These are phyloP conservation scores for Myotis lucifugus DNA, from an alignment of 2,113 vertebrate genomes.

Conservation along the genomic window DNA sequence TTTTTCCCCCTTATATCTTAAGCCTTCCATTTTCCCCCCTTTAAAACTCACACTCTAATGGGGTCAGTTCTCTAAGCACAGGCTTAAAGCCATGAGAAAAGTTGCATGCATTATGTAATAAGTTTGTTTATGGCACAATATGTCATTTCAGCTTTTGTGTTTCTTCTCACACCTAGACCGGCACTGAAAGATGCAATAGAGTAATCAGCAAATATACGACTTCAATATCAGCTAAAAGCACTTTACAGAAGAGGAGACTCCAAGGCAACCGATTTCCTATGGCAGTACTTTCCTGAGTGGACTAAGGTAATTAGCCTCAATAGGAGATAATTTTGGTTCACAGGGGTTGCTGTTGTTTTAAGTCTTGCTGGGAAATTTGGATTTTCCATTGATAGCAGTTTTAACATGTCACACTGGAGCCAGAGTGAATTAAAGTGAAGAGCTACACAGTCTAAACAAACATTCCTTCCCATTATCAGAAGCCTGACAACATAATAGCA, in stretches of 20 bases:
- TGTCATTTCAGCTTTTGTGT: slow-evolving; percentile 53
- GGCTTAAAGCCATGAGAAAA: background rate
- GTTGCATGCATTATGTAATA: slow-evolving; percentile 14
- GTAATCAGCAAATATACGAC: slow-evolving; percentile 66
- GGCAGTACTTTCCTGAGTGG: slow-evolving; percentile 87
- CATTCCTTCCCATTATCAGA: slow-evolving; percentile 90
- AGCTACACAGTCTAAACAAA: slow-evolving; percentile 96
- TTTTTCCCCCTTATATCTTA: slow-evolving; percentile 66
- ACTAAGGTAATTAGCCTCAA: slow-evolving; percentile 91
- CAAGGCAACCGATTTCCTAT: slow-evolving; percentile 84
- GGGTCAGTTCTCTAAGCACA: background rate
- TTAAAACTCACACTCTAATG: slow-evolving; percentile 39
- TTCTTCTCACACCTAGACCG: slow-evolving; percentile 56
- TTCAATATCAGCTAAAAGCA: slow-evolving; percentile 72
- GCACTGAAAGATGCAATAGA: slow-evolving; percentile 69
- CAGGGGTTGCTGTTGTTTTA: slow-evolving; percentile 89
- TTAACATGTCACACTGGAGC: slow-evolving; percentile 96
- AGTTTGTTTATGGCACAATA: slow-evolving; percentile 48
- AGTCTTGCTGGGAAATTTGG: slow-evolving; percentile 92
- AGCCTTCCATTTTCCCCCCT: slow-evolving; percentile 2
- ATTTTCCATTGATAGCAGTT: slow-evolving; percentile 93
- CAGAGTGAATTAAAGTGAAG: slow-evolving; percentile 93
- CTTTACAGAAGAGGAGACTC: slow-evolving; percentile 67
- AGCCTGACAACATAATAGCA: slow-evolving; percentile 92
- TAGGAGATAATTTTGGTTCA: slow-evolving; percentile 91